A percentile compares a stretch with the other conserved stretches of the same genome.
These are phyloP conservation scores for Galendromus occidentalis DNA, from an alignment of 1,140 invertebrate genomes.

Conservation along the genomic window DNA sequence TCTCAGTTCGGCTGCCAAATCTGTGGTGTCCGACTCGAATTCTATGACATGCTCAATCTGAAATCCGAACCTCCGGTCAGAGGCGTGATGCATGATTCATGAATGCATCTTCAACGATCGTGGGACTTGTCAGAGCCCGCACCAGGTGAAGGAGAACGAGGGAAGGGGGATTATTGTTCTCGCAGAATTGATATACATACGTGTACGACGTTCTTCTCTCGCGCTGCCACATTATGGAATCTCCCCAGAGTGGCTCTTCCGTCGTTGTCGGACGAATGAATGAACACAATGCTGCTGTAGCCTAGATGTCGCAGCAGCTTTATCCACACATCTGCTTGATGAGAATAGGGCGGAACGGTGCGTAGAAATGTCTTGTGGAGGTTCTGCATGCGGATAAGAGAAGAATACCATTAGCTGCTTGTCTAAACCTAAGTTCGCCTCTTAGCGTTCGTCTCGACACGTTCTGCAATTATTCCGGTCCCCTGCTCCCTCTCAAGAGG, in stretches of 20 bases:
- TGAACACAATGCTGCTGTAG: conserved; percentile 87
- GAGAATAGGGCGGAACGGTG: conserved; percentile 88
- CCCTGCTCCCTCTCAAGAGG: too few species aligned
- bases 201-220: conserved; percentile 35
- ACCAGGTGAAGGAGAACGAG: too few species aligned
- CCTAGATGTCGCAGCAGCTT: conserved; percentile 76
- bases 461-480: conserved; percentile 9
- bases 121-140: too few species aligned
- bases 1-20: not conserved
- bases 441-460: too few species aligned
- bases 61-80: too few species aligned
- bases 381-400: conserved; percentile 40
- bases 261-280: conserved; percentile 88
- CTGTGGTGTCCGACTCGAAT: not conserved
- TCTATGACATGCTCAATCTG: conserved; percentile 5
- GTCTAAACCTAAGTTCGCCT: not conserved
- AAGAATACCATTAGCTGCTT: not conserved
- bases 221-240: conserved; percentile 50
- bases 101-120: too few species aligned
- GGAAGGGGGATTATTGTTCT: too few species aligned
- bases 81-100: too few species aligned
- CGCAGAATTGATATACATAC: not conserved
- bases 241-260: conserved; percentile 70
- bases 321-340: conserved; percentile 93
- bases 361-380: conserved; percentile 90